A percentile compares a stretch with the other conserved stretches of the same genome.
These are phyloP conservation scores for Andrena minutula DNA, from an alignment of 2,888 invertebrate genomes.

Conservation along the genomic window DNA sequence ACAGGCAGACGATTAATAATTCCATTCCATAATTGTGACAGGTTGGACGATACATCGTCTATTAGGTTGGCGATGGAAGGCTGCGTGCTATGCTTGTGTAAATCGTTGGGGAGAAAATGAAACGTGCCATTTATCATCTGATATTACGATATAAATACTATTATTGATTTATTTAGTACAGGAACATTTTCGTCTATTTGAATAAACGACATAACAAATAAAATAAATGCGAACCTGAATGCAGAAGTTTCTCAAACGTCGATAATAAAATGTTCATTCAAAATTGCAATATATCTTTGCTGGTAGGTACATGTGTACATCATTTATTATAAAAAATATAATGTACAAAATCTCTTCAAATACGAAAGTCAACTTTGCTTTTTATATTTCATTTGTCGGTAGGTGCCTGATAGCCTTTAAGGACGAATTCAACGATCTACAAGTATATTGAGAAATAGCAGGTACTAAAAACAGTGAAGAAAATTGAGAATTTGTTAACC, in stretches of 20 bases:
- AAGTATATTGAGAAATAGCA: too few species aligned
- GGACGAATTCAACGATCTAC: too few species aligned
- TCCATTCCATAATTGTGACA: conserved; percentile 74
- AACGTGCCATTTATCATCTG: conserved; percentile 63
- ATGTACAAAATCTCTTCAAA: too few species aligned
- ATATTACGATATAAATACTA: conserved; percentile 41
- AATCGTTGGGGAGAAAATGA: conserved; percentile 55
- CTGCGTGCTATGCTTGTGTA: conserved; percentile 57
- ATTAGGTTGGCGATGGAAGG: conserved; percentile 54
- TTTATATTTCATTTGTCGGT: too few species aligned
- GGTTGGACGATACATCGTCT: conserved; percentile 57
- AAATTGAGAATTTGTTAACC: too few species aligned
- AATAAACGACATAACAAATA: not conserved
- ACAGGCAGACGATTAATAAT: conserved; percentile 66
- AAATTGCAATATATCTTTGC: too few species aligned
- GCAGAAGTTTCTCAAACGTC: not conserved
- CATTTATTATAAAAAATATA: not conserved
- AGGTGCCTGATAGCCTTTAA: too few species aligned
- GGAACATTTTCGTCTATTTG: conserved; percentile 30
- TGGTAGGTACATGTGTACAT: not conserved
- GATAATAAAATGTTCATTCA: not conserved
- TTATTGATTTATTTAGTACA: conserved; percentile 51
- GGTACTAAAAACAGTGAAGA: too few species aligned
- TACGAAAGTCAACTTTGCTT: too few species aligned
- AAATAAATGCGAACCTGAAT: not conserved